Evolutionary conservation across 2,113 vertebrate species (phyloP), one percentile per base, ranked within the genome.

Genomic region (Tachysurus fulvidraco): DNA sequence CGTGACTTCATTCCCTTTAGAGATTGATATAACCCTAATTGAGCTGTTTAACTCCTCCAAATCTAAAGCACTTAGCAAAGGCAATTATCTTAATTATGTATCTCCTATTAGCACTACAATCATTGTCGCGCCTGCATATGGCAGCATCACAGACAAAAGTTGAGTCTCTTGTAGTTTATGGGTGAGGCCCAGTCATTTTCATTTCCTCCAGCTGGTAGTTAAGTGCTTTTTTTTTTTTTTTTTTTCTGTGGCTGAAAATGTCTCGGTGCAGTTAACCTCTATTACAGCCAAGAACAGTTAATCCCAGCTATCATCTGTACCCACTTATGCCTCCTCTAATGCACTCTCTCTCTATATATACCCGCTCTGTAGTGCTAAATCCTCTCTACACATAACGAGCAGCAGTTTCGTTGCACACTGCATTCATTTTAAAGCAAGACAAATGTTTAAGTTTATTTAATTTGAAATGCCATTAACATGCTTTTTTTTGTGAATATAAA

Each of bases 291-390:
- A 41, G 81, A 60, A 64, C 80, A 83, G 86, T 83, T 87, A 55
- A 87, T 83, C 80, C 57, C 44, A 83, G 69, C 46, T 41, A 83
- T 87, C 67, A 87, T 83, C 71, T 76, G 60, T 30, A 76, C 69
- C 67, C 65, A 25, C 17, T 77, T 64, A 85, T 50, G 11, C 84
- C 74, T 65, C 59, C 46, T 74, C 57, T 73, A 60, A 86, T 60
- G 85, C 28, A 76, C 17, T 79, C 44, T 65, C 44, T 65, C 74
- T 55, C 17, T 52, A 4, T 50, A 4, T 50, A 16, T 79, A 50
- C 23, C 54, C 21, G 3, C 21, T 21, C 54, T 77, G 55, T 62
- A 54, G 21, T 44, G 21, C 71, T 77, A 62, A 64, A 25, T 65
- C 44, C 23, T 52, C 4, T 81, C 19, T 41, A 55, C 80, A 74